phyloP scores from a whole-genome alignment of 2,113 vertebrate genomes.

The Pithys albifrons region DNA sequence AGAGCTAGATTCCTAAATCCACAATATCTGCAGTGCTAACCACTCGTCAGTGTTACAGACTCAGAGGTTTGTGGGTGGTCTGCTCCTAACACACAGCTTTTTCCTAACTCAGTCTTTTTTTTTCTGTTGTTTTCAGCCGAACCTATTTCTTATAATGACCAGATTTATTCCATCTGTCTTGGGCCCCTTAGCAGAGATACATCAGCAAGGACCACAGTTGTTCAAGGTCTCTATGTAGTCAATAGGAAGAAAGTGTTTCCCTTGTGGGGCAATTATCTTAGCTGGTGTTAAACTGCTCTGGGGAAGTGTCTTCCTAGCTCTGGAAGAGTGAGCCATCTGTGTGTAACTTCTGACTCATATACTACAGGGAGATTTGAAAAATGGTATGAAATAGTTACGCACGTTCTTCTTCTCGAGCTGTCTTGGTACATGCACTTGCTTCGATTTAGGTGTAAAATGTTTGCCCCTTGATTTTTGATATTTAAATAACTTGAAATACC shows the following conservation, averaged over 20 bases:
- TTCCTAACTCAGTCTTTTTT: accelerated
- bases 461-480: not conserved
- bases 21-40: not conserved
- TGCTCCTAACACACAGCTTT: not conserved
- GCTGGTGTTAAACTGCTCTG: not conserved
- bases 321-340: not conserved
- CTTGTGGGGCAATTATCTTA: not conserved
- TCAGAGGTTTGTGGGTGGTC: not conserved
- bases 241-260: not conserved
- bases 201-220: not conserved
- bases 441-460: not conserved
- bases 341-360: not conserved
- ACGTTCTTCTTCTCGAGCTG: not conserved
- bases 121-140: not conserved
- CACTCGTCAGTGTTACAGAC: accelerated
- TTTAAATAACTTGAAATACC: not conserved
- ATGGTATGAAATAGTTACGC: not conserved
- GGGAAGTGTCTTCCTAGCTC: not conserved
- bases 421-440: not conserved
- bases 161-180: not conserved
- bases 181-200: not conserved
- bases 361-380: not conserved
- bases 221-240: not conserved
- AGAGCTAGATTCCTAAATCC: not conserved
- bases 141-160: not conserved